Evolutionary conservation across 2,797 vertebrate species (phyloP).

Genomic region (Sciaenops ocellatus): DNA sequence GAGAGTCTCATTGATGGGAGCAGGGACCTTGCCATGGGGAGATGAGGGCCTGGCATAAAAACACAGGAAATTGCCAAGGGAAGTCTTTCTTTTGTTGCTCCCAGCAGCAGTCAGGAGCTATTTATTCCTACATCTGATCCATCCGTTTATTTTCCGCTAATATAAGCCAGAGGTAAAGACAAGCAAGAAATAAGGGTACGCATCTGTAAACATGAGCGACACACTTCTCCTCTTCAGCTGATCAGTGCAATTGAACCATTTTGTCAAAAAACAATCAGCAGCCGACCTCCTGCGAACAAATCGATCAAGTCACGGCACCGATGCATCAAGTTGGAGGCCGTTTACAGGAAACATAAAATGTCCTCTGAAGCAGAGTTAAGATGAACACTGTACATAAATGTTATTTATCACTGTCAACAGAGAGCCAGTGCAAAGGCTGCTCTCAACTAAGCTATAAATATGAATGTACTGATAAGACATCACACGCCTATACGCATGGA

Average conservation of each 20-base stretch:
- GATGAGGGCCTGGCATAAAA: slow-evolving; percentile 6
- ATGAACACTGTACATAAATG: neutral
- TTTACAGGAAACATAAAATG: slow-evolving; percentile 10
- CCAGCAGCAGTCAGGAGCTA: neutral
- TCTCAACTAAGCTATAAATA: neutral
- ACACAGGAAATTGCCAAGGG: slow-evolving; percentile 41
- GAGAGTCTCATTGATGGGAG: slow-evolving; percentile 31
- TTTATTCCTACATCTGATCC: slow-evolving; percentile 25
- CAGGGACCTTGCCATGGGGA: slow-evolving; percentile 41
- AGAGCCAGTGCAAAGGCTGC: no score
- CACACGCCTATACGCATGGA: neutral
- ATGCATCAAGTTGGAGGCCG: slow-evolving; percentile 37
- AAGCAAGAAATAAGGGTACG: neutral
- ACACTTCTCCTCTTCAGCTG: neutral
- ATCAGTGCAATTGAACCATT: slow-evolving; percentile 18
- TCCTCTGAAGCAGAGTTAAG: neutral
- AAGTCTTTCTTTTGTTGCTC: slow-evolving; percentile 18
- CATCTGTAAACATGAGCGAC: neutral
- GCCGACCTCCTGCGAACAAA: neutral
- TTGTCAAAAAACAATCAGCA: slow-evolving; percentile 55
- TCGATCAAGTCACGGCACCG: neutral
- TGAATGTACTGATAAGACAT: slow-evolving; percentile 13
- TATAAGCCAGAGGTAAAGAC: slow-evolving; percentile 28
- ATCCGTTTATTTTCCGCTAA: slow-evolving; percentile 34
- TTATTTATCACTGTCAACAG: slow-evolving; percentile 25